A percentile compares a stretch with the other conserved stretches of the same genome.
Evolutionary conservation across 2,888 invertebrate species (phyloP).

Genomic region (Sphaerophoria rueppellii): DNA sequence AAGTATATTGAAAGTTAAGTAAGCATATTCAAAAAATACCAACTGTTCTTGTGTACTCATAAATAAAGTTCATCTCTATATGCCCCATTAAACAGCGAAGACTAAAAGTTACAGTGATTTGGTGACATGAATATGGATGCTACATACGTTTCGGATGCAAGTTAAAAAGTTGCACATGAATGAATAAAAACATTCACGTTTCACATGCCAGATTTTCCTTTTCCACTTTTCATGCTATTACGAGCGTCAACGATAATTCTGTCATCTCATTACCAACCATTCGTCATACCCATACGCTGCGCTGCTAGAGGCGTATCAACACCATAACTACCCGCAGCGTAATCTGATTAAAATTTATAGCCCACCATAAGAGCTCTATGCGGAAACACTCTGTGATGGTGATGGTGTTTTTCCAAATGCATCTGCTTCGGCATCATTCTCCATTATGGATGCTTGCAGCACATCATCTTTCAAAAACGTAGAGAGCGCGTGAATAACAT

Average conservation of each 20-base stretch:
- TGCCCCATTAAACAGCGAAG: too few relatives aligned
- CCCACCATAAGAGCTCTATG: conserved; percentile 40
- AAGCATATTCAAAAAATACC: too few relatives aligned
- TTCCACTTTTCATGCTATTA: conserved; percentile 69
- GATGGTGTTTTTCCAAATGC: conserved; percentile 38
- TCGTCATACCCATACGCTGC: conserved; percentile 48
- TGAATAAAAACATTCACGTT: conserved; percentile 22
- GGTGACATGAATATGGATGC: too few relatives aligned
- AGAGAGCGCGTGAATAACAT: conserved; percentile 56
- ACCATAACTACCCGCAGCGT: conserved; percentile 68
- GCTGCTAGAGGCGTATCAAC: conserved; percentile 53
- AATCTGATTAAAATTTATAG: conserved; percentile 72
- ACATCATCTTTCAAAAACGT: conserved; percentile 51
- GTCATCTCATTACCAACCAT: conserved; percentile 71
- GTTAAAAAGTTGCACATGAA: not conserved
- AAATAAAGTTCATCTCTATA: too few relatives aligned
- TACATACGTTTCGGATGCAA: not conserved
- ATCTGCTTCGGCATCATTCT: conserved; percentile 43
- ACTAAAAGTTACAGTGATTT: too few relatives aligned
- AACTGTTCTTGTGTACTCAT: too few relatives aligned
- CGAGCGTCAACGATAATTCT: conserved; percentile 68
- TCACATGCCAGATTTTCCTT: conserved; percentile 58
- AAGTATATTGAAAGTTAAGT: too few relatives aligned
- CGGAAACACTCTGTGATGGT: conserved; percentile 1
- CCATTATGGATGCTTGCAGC: conserved; percentile 28